Percentiles rank a stretch among this genome's conserved stretches.
Evolutionary conservation across 2,888 invertebrate species (phyloP).

Genomic region (Augochlorella aurata): DNA sequence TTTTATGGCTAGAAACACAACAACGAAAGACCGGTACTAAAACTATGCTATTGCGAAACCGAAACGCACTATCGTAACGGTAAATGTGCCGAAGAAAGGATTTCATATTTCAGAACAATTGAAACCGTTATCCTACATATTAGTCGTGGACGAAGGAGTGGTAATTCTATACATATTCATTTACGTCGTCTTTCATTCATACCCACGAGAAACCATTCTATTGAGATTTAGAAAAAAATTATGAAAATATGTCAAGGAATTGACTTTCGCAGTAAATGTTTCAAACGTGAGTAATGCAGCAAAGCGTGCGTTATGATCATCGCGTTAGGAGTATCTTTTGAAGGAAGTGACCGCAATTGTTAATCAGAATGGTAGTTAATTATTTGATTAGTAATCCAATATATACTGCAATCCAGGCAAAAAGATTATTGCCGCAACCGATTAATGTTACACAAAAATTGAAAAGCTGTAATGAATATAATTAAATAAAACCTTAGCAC

Average conservation of each 20-base stretch:
- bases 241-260: constrained; percentile 41
- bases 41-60: not conserved
- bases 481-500: not conserved
- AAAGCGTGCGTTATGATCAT: not conserved
- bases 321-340: not conserved
- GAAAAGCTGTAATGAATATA: not conserved
- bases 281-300: constrained; percentile 9
- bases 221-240: constrained; percentile 6
- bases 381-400: not conserved
- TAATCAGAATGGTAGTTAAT: not conserved
- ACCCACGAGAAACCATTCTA: constrained; percentile 17
- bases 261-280: constrained; percentile 8
- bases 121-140: not conserved
- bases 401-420: not conserved
- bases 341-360: not conserved
- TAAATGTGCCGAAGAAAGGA: not conserved
- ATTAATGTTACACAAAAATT: not conserved
- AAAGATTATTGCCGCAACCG: not conserved
- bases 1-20: not conserved
- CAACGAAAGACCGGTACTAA: not conserved
- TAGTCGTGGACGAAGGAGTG: not conserved
- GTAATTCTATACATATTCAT: not conserved
- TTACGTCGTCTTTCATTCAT: constrained; percentile 9
- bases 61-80: not conserved
- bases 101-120: not conserved